These are phyloP conservation scores for Percina caprodes DNA, from an alignment of 2,113 vertebrate species.

Conservation along the genomic window DNA sequence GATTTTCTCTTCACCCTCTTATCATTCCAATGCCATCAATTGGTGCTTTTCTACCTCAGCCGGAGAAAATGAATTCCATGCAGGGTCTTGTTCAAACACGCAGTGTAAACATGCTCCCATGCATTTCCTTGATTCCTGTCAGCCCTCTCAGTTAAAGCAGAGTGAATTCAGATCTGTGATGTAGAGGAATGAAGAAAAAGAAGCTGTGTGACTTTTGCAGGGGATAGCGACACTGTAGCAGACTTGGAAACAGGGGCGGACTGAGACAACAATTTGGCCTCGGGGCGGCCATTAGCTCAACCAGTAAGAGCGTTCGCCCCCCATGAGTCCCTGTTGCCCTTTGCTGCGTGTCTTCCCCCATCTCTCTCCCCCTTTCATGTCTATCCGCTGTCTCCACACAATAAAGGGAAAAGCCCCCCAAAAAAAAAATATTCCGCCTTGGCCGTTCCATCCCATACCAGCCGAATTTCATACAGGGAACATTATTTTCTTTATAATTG, in stretches of 20 bases:
- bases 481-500: too few relatives aligned
- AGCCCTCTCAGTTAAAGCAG: not conserved
- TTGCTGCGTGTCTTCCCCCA: too few relatives aligned
- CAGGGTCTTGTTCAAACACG: constrained; percentile 37
- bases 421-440: too few relatives aligned
- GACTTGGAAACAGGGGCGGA: not conserved
- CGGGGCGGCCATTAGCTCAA: too few relatives aligned
- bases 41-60: constrained; percentile 20
- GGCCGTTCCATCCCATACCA: too few relatives aligned
- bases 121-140: constrained; percentile 24
- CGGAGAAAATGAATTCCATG: constrained; percentile 51
- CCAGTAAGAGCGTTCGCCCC: too few relatives aligned
- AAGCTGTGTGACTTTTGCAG: not conserved
- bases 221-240: not conserved
- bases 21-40: constrained; percentile 33
- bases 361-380: too few relatives aligned
- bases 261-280: too few relatives aligned
- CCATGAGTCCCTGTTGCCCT: too few relatives aligned
- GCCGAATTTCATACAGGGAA: too few relatives aligned
- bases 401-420: too few relatives aligned
- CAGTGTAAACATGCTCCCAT: constrained; percentile 44
- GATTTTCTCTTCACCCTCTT: constrained; percentile 17
- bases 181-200: not conserved
- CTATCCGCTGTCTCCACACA: too few relatives aligned
- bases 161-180: constrained; percentile 3